Conservation (phyloP, 92 coral and sea anemone species). For the Heliopora coerulea region DNA sequence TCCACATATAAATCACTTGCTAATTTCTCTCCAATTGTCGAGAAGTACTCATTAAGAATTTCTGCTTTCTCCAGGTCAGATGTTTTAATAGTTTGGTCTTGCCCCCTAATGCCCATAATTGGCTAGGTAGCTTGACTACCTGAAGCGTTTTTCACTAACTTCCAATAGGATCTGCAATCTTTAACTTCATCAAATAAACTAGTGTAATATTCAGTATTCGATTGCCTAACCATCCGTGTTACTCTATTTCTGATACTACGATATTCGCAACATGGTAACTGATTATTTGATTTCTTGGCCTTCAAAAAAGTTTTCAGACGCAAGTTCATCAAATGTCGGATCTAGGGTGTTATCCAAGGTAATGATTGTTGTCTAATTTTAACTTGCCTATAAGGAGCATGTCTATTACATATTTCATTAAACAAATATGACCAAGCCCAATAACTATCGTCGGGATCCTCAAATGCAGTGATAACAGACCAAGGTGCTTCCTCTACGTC, state of each 20-base stretch:
- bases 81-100: too few relatives aligned
- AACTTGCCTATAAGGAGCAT: constrained; percentile 48
- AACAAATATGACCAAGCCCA: constrained; percentile 53
- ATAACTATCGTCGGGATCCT: too few relatives aligned
- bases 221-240: constrained; percentile 43
- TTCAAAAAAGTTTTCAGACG: too few relatives aligned
- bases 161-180: constrained; percentile 57
- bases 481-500: constrained; percentile 42
- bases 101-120: constrained; percentile 42
- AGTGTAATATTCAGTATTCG: constrained; percentile 49
- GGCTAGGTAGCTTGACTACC: constrained; percentile 21
- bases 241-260: constrained; percentile 47
- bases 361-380: constrained; percentile 51
- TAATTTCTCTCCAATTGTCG: too few relatives aligned
- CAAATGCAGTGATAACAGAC: too few relatives aligned
- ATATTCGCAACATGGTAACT: too few relatives aligned
- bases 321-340: too few relatives aligned
- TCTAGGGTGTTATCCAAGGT: too few relatives aligned
- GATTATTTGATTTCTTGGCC: too few relatives aligned
- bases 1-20: too few relatives aligned
- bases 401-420: constrained; percentile 47
- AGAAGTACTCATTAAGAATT: too few relatives aligned
- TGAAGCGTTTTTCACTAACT: constrained; percentile 42
- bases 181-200: constrained; percentile 43
- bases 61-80: too few relatives aligned